Percentiles rank a stretch among this genome's conserved stretches.
These are phyloP conservation scores for Porites lobata DNA, from an alignment of 92 coral and sea anemone species.

Conservation along the genomic window DNA sequence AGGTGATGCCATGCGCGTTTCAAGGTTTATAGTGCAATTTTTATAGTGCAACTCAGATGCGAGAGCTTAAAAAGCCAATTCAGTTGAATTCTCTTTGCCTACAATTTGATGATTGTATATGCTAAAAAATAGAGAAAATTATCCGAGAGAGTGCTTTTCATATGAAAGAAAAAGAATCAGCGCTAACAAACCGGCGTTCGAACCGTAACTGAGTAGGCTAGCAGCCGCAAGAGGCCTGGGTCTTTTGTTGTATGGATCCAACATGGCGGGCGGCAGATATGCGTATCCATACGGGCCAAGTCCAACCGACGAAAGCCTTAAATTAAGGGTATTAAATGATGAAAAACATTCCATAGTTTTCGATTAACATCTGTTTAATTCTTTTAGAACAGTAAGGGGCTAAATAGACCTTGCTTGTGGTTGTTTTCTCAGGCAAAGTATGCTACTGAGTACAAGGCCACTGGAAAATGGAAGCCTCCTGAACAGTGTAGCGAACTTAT, in stretches of 20 bases:
- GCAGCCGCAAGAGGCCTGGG: conserved; percentile 22
- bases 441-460: conserved; percentile 44
- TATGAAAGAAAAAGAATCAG: too few relatives aligned
- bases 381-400: neutral
- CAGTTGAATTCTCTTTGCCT: too few relatives aligned
- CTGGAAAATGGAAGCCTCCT: conserved; percentile 59
- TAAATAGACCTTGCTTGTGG: neutral
- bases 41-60: too few relatives aligned
- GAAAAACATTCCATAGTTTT: neutral
- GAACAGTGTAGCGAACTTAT: conserved; percentile 71
- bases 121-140: too few relatives aligned
- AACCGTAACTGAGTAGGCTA: neutral
- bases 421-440: conserved; percentile 22
- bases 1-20: too few relatives aligned
- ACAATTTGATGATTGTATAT: too few relatives aligned
- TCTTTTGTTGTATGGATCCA: conserved; percentile 41
- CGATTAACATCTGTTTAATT: neutral
- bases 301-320: conserved; percentile 84
- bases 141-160: too few relatives aligned
- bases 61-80: too few relatives aligned
- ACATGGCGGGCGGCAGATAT: conserved; percentile 78
- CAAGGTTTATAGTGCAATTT: too few relatives aligned
- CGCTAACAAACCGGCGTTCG: too few relatives aligned
- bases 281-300: conserved; percentile 73
- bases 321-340: conserved; percentile 63